Evolutionary conservation across 2,113 vertebrate genomes (phyloP).

Genomic region (Actenoides lindsayi): DNA sequence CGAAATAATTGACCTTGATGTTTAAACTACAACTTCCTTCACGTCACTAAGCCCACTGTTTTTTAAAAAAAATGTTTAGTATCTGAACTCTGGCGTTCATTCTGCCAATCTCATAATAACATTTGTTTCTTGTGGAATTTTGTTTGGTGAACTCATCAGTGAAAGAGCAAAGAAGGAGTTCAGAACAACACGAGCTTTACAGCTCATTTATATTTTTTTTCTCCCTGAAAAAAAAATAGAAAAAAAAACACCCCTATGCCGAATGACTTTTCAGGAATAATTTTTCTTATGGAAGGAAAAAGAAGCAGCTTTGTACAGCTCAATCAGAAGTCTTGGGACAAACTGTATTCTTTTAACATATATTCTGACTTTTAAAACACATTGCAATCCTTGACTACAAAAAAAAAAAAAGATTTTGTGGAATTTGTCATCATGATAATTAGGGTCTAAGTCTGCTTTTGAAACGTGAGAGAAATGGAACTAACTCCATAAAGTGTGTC

Average conservation of each 20-base stretch:
- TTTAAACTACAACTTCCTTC: constrained; percentile 57
- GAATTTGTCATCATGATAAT: constrained; percentile 28
- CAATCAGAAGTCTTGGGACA: not conserved
- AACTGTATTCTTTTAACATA: constrained; percentile 22
- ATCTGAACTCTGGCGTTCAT: constrained; percentile 33
- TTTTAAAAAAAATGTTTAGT: not conserved
- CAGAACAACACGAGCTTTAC: constrained; percentile 17
- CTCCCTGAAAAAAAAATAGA: constrained; percentile 39
- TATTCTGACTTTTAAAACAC: constrained; percentile 20
- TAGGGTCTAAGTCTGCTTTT: constrained; percentile 35
- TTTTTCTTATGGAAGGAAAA: constrained; percentile 16
- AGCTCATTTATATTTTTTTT: constrained; percentile 34
- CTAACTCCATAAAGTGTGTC: constrained; percentile 34
- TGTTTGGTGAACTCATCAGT: constrained; percentile 35
- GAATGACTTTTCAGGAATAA: constrained; percentile 57
- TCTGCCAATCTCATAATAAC: constrained; percentile 54
- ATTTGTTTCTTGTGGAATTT: constrained; percentile 37
- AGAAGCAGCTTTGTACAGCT: not conserved
- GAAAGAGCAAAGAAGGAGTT: constrained; percentile 18
- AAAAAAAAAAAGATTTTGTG: not conserved
- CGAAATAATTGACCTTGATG: constrained; percentile 63
- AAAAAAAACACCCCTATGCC: not conserved
- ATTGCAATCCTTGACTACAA: constrained; percentile 12
- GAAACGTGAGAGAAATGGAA: constrained; percentile 39
- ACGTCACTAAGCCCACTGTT: constrained; percentile 14